phyloP scores from a whole-genome alignment of 1,140 invertebrate genomes.

The Sminthurinus signatus region DNA sequence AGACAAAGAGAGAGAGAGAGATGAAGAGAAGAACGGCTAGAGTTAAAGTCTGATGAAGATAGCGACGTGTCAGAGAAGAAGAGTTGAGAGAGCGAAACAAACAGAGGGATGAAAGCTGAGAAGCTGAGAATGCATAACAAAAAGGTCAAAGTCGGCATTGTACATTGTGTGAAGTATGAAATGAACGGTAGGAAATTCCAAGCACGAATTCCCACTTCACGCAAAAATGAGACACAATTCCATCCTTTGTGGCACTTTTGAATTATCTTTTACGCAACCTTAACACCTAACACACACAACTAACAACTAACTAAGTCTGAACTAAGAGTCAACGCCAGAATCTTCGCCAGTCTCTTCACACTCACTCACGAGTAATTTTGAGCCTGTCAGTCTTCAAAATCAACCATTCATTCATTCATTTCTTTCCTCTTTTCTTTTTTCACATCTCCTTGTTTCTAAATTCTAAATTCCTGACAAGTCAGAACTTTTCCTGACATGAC shows the following conservation, averaged over 20 bases:
- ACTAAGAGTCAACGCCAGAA: background rate
- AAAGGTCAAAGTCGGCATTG: slow-evolving; percentile 25
- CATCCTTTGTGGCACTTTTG: slow-evolving; percentile 24
- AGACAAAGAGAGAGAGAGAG: slow-evolving; percentile 5
- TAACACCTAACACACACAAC: slow-evolving; percentile 20
- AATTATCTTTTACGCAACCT: slow-evolving; percentile 20
- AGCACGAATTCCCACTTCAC: slow-evolving; percentile 34
- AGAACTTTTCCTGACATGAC: no score
- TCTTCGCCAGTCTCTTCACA: slow-evolving; percentile 23
- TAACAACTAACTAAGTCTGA: no score
- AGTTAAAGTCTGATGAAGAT: slow-evolving; percentile 1
- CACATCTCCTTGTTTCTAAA: no score
- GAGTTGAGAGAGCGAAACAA: slow-evolving; percentile 12
- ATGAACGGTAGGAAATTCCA: slow-evolving; percentile 26
- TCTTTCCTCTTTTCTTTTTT: background rate
- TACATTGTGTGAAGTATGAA: background rate
- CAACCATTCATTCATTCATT: background rate
- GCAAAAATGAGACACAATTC: slow-evolving; percentile 32
- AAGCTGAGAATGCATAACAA: slow-evolving; percentile 23
- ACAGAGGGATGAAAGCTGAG: slow-evolving; percentile 12
- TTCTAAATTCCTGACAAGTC: no score
- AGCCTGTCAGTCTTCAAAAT: background rate
- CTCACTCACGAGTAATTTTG: slow-evolving; percentile 20
- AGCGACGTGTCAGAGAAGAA: slow-evolving; percentile 7
- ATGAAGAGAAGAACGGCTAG: background rate